phyloP scores from a whole-genome alignment of 2,113 vertebrate genomes.

The Trinectes maculatus region DNA sequence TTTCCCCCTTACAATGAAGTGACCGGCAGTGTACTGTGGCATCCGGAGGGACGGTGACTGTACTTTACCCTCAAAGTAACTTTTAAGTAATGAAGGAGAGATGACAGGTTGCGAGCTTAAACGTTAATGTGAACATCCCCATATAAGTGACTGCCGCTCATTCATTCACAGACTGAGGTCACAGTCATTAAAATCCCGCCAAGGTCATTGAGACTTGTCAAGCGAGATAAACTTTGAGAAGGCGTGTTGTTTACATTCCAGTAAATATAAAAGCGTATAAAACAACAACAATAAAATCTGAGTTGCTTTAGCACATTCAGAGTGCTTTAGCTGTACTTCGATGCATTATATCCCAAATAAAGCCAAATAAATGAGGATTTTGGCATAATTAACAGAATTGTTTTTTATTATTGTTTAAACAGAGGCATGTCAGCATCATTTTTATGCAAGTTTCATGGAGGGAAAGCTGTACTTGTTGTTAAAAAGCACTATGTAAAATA shows the following conservation, averaged over 20 bases:
- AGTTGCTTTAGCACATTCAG: background rate
- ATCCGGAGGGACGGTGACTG: background rate
- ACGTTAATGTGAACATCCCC: slow-evolving; percentile 38
- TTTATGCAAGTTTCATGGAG: too few relatives aligned
- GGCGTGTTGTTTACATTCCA: slow-evolving; percentile 42
- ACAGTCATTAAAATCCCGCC: slow-evolving; percentile 25
- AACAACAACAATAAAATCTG: slow-evolving; percentile 8
- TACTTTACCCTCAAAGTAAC: slow-evolving; percentile 23
- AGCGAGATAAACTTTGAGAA: slow-evolving; percentile 61
- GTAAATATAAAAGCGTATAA: slow-evolving; percentile 7
- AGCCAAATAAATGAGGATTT: too few relatives aligned
- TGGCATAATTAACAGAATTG: too few relatives aligned
- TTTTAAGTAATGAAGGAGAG: slow-evolving; percentile 26
- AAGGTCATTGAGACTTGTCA: slow-evolving; percentile 31
- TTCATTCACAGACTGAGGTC: slow-evolving; percentile 64
- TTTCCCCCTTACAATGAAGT: background rate
- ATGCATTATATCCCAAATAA: too few relatives aligned
- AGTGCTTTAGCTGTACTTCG: too few relatives aligned
- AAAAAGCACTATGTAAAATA: too few relatives aligned
- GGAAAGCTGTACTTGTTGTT: too few relatives aligned
- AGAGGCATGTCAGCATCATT: too few relatives aligned
- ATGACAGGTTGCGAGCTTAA: background rate
- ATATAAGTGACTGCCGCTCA: slow-evolving; percentile 23
- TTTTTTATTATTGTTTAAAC: too few relatives aligned
- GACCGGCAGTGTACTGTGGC: background rate